These are phyloP conservation scores for Piliocolobus tephrosceles DNA, from an alignment of 2,113 vertebrate species.

Conservation along the genomic window DNA sequence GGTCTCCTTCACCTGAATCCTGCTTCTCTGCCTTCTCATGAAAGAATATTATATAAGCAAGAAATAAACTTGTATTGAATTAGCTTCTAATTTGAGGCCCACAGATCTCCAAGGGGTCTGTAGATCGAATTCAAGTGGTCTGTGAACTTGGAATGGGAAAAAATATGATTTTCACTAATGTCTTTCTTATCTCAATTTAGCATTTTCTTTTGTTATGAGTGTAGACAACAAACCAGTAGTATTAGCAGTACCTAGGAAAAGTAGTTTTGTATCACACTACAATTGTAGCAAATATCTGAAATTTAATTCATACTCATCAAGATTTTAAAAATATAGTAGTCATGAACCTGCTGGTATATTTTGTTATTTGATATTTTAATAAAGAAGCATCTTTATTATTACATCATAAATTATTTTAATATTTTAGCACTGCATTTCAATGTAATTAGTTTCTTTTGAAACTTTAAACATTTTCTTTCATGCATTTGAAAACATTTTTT, in stretches of 20 bases:
- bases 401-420: background rate
- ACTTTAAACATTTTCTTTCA: background rate
- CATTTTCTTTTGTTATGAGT: background rate
- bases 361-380: conserved; percentile 21
- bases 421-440: background rate
- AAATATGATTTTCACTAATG: background rate
- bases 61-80: background rate
- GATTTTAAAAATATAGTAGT: background rate
- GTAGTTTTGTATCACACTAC: background rate
- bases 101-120: too few species aligned
- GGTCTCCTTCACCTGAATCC: background rate
- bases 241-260: background rate
- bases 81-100: background rate
- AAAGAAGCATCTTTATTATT: background rate
- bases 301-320: conserved; percentile 8
- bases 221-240: background rate
- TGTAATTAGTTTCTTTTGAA: conserved; percentile 2
- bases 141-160: background rate
- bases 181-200: background rate
- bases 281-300: background rate
- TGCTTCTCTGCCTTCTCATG: background rate
- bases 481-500: background rate
- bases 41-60: background rate
- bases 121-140: background rate
- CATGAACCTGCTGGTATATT: background rate